Evolutionary conservation across 2,113 vertebrate species (phyloP).

Genomic region (Piprites chloris): DNA sequence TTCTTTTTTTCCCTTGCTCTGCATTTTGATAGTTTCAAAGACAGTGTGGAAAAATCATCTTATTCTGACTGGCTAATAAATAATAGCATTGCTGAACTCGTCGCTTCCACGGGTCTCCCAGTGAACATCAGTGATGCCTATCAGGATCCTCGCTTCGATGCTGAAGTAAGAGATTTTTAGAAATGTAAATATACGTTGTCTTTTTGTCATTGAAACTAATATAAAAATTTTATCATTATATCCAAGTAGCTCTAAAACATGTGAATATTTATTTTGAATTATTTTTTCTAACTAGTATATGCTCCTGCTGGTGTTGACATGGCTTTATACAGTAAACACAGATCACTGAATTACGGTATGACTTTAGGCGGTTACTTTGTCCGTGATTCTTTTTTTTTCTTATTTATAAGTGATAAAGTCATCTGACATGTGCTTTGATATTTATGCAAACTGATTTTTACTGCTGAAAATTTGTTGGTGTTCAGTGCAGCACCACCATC

Average conservation of each 20-base stretch:
- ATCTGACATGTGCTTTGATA: not conserved
- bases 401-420: not conserved
- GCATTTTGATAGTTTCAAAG: slow-evolving; percentile 85
- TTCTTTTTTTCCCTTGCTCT: slow-evolving; percentile 23
- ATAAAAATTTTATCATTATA: not conserved
- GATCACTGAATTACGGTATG: not conserved
- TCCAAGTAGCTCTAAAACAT: not conserved
- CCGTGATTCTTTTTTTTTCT: not conserved
- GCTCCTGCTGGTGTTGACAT: not conserved
- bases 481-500: not conserved
- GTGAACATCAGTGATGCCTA: slow-evolving; percentile 97
- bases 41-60: slow-evolving; percentile 92
- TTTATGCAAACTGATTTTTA: not conserved
- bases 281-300: not conserved
- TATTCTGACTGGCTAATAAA: slow-evolving; percentile 98
- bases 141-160: slow-evolving; percentile 97
- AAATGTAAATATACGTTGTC: not conserved
- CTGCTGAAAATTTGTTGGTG: not conserved
- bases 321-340: not conserved
- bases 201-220: not conserved
- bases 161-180: slow-evolving; percentile 80
- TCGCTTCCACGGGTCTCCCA: slow-evolving; percentile 95
- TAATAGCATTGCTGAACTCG: slow-evolving; percentile 95
- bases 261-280: not conserved
- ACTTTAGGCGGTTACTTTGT: not conserved